Evolutionary conservation across 2,113 vertebrate species (phyloP).

Genomic region (Forbesichthys agassizii): DNA sequence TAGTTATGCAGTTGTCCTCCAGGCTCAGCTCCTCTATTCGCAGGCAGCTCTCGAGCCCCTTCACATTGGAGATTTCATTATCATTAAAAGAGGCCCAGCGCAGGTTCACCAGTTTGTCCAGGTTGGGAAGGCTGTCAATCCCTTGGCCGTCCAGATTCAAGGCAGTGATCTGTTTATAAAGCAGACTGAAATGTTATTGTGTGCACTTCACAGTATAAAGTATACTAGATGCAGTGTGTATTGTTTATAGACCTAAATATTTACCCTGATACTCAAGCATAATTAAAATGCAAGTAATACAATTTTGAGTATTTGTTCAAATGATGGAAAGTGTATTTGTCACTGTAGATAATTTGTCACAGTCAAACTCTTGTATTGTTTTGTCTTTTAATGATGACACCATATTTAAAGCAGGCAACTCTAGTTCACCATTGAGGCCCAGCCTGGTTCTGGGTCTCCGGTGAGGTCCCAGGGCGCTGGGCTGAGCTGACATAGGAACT

Average conservation of each 20-base stretch:
- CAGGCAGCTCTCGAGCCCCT: slow-evolving; percentile 80
- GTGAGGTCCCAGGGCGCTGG: slow-evolving; percentile 66
- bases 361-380: no score
- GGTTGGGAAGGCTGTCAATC: slow-evolving; percentile 79
- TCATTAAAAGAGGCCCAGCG: slow-evolving; percentile 86
- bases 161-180: slow-evolving; percentile 76
- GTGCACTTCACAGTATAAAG: neutral
- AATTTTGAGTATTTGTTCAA: neutral
- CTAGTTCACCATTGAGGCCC: slow-evolving; percentile 73
- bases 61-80: slow-evolving; percentile 81
- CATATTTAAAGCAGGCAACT: neutral
- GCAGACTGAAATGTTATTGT: neutral
- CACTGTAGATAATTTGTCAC: no score
- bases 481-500: slow-evolving; percentile 78
- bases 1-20: slow-evolving; percentile 82
- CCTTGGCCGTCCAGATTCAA: slow-evolving; percentile 83
- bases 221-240: neutral
- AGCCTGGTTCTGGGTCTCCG: slow-evolving; percentile 70
- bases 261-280: neutral
- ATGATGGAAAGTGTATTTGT: neutral
- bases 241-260: neutral
- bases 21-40: slow-evolving; percentile 85
- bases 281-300: neutral
- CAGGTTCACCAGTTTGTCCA: slow-evolving; percentile 82
- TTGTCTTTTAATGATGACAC: no score